Percentiles rank a stretch among this genome's conserved stretches.
phyloP scores from a whole-genome alignment of 2,797 vertebrate species.

The Phataginus tetradactyla region DNA sequence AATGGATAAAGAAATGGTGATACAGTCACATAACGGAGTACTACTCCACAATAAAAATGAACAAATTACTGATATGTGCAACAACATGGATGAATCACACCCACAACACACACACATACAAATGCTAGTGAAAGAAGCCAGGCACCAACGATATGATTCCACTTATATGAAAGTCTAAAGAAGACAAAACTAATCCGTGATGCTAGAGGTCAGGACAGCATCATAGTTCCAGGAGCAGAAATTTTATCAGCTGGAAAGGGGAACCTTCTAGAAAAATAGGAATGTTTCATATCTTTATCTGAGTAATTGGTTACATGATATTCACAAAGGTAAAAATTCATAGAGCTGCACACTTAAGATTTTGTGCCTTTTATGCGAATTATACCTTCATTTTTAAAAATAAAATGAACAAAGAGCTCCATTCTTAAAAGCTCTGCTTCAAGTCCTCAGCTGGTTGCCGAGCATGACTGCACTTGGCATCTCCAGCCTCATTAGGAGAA shows the following conservation, averaged over 20 bases:
- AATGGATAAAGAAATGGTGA: background rate
- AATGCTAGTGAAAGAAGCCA: background rate
- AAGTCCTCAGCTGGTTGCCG: rapidly evolving
- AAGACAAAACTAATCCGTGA: background rate
- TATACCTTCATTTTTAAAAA: background rate
- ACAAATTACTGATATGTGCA: background rate
- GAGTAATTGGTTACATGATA: background rate
- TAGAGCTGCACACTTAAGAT: background rate
- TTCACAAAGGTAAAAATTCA: background rate
- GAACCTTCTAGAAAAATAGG: background rate
- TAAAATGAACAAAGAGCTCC: background rate
- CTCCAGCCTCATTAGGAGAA: background rate
- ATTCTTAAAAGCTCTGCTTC: background rate
- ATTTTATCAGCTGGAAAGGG: background rate
- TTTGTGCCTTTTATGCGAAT: background rate
- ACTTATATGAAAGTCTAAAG: background rate
- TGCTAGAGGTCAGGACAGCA: background rate
- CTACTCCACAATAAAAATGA: background rate
- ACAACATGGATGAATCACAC: background rate
- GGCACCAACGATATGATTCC: background rate
- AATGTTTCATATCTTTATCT: background rate
- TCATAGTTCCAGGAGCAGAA: background rate
- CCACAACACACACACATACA: too few relatives aligned
- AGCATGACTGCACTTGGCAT: background rate
- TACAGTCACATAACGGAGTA: background rate